Evolutionary conservation across 2,888 invertebrate species (phyloP).

Genomic region (Acleris sparsana): DNA sequence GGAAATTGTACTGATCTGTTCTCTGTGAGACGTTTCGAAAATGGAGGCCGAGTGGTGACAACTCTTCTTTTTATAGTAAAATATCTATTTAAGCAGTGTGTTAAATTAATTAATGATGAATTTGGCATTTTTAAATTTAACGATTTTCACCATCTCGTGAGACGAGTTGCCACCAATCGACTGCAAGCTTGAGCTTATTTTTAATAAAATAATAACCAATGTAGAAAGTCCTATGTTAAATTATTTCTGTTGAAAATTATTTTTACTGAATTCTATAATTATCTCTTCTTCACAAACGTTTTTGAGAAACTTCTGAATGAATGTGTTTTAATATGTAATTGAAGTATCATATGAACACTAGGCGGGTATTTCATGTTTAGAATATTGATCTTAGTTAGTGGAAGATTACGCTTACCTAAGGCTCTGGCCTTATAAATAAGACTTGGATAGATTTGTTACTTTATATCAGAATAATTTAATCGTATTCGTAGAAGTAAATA

Average conservation of each 20-base stretch:
- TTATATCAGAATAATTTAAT: constrained; percentile 71
- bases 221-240: too few relatives aligned
- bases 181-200: not conserved
- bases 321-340: constrained; percentile 38
- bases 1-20: not conserved
- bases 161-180: not conserved
- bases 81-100: too few relatives aligned
- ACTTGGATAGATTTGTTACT: constrained; percentile 70
- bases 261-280: not conserved
- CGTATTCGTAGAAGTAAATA: constrained; percentile 46
- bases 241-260: not conserved
- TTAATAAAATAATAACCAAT: too few relatives aligned
- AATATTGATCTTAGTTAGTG: constrained; percentile 67
- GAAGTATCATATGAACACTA: constrained; percentile 32
- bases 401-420: constrained; percentile 80
- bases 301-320: constrained; percentile 25
- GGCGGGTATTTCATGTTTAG: constrained; percentile 57
- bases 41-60: too few relatives aligned
- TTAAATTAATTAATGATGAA: too few relatives aligned
- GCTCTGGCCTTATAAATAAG: constrained; percentile 73
- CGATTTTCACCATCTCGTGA: not conserved
- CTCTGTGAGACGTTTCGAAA: too few relatives aligned
- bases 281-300: not conserved
- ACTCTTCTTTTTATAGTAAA: too few relatives aligned
- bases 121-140: too few relatives aligned